Conservation (phyloP, 2,113 vertebrate genomes). For the Eolophus roseicapilla region DNA sequence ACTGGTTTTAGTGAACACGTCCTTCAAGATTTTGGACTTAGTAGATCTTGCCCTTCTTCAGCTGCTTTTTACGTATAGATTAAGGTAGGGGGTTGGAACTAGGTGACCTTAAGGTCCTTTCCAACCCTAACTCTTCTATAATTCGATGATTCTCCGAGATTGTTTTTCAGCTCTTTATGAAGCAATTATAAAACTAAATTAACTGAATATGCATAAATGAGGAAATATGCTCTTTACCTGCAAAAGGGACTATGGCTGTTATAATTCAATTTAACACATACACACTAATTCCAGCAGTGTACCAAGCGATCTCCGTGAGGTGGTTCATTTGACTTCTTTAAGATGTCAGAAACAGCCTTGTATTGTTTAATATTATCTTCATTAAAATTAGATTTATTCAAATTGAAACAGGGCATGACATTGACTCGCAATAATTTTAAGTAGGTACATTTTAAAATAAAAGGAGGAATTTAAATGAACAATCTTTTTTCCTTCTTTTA, state of each 20-base stretch:
- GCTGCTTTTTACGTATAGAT: background rate
- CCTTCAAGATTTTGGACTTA: background rate
- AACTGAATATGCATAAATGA: background rate
- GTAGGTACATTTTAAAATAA: slow-evolving; percentile 16
- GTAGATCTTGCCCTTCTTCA: background rate
- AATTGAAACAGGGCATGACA: slow-evolving; percentile 38
- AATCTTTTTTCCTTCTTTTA: background rate
- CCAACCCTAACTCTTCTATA: background rate
- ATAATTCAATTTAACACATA: background rate
- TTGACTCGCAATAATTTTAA: slow-evolving; percentile 41
- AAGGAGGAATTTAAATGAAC: slow-evolving; percentile 23
- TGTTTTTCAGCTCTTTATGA: slow-evolving; percentile 20
- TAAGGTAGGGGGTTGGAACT: background rate
- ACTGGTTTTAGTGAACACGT: background rate
- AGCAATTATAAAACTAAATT: slow-evolving; percentile 22
- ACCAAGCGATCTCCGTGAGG: background rate
- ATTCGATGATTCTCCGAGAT: background rate
- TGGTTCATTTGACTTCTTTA: background rate
- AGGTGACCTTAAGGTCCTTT: background rate
- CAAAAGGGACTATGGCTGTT: background rate
- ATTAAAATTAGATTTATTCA: slow-evolving; percentile 50
- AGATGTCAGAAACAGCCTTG: slow-evolving; percentile 2
- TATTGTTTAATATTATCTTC: slow-evolving; percentile 34
- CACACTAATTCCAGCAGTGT: background rate
- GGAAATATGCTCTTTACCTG: background rate